Conservation (phyloP, 2,113 vertebrate species). For the Platichthys flesus region DNA sequence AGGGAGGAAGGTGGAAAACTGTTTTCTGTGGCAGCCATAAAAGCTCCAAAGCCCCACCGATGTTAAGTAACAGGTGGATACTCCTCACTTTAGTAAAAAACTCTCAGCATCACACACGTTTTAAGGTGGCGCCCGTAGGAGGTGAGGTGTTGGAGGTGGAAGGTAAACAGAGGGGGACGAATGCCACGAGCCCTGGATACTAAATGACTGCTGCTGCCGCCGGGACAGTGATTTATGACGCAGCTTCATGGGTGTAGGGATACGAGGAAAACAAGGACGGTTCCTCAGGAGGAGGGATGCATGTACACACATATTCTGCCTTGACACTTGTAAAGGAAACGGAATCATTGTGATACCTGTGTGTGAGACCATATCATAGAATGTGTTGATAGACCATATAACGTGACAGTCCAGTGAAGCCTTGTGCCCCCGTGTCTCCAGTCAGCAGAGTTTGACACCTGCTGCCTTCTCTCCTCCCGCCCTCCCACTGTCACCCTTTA, state of each 20-base stretch:
- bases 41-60: slow-evolving; percentile 10
- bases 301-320: slow-evolving; percentile 25
- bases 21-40: slow-evolving; percentile 10
- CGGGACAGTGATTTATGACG: slow-evolving; percentile 66
- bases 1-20: neutral
- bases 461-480: slow-evolving; percentile 39
- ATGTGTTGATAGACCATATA: neutral
- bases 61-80: slow-evolving; percentile 47
- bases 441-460: slow-evolving; percentile 64
- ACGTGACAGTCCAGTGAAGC: slow-evolving; percentile 28
- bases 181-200: slow-evolving; percentile 37
- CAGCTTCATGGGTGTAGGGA: slow-evolving; percentile 30
- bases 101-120: neutral
- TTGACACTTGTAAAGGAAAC: slow-evolving; percentile 17
- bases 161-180: slow-evolving; percentile 33
- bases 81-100: neutral
- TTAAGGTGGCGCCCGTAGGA: neutral
- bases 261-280: slow-evolving; percentile 28
- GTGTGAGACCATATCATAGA: neutral
- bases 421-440: slow-evolving; percentile 25
- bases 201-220: slow-evolving; percentile 55
- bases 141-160: slow-evolving; percentile 24
- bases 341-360: neutral
- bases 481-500: slow-evolving; percentile 76
- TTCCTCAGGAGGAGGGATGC: slow-evolving; percentile 33